Evolutionary conservation across 2,888 invertebrate species (phyloP).

Genomic region (Pyrgus malvae): DNA sequence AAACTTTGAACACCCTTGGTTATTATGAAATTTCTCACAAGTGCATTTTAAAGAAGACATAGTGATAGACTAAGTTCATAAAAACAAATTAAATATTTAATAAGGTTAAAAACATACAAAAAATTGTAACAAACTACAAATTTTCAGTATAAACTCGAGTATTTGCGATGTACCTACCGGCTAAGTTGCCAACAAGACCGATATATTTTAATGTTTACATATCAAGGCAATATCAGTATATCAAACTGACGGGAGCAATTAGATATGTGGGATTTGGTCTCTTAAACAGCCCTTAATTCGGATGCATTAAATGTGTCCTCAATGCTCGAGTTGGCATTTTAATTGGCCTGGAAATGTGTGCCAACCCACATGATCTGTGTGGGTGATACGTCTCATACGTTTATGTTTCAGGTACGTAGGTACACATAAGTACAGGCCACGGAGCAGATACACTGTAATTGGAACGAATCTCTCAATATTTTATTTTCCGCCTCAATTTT

Average conservation of each 20-base stretch:
- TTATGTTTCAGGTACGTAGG: conserved; percentile 5
- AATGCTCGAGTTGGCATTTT: conserved; percentile 19
- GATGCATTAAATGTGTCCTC: conserved; percentile 43
- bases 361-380: conserved; percentile 3
- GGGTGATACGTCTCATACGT: neutral
- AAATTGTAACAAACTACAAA: too few species aligned
- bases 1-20: too few species aligned
- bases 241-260: conserved; percentile 29
- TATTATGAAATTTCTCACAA: too few species aligned
- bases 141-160: too few species aligned
- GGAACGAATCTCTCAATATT: conserved; percentile 65
- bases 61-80: too few species aligned
- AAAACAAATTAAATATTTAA: too few species aligned
- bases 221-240: conserved; percentile 4
- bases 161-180: too few species aligned
- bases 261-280: conserved; percentile 39
- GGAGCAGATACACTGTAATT: conserved; percentile 47
- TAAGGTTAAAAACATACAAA: too few species aligned
- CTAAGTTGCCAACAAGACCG: too few species aligned
- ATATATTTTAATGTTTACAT: neutral
- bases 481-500: conserved; percentile 73
- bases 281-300: conserved; percentile 44
- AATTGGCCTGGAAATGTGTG: conserved; percentile 20
- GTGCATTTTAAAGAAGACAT: too few species aligned
- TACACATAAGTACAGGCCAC: conserved; percentile 9